Base-by-base conservation (phyloP, 2,888 invertebrate genomes). In the Temnothorax ravouxi region DNA sequence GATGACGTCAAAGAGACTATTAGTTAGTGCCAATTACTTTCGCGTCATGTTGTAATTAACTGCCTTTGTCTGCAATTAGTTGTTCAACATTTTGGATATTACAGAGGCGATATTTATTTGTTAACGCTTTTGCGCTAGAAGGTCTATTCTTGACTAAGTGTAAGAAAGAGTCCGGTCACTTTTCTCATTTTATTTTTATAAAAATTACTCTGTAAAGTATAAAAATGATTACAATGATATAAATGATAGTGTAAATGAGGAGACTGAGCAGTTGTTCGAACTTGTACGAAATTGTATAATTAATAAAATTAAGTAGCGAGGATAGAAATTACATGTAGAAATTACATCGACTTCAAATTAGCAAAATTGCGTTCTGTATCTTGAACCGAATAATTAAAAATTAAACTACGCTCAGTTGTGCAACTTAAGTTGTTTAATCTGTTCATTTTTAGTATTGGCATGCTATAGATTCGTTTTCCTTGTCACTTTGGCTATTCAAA, bases 1-100 rank as follows among this genome's bases (percentile, higher is more conserved):
- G 18, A 11, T 75, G 29, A 47, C 84, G 54, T 50, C 71, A 75
- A 67, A 79, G 56, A n/a, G 52, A 64, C 47, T 74, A 69, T 86
- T 64, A 74, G 59, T 79, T 71, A 61, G 3, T 38, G 8, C 15
- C 79, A 79, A 59, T 79, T 79, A 61, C 25, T 50, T 71, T 79
- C 47, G 34, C 59, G 38, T 59, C 54, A 15, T 29, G 54, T 67
- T 44, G 29, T 66, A 66, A 69, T 79, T 29, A 56, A 61, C 6
- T 44, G 34, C 11, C 47, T 71, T 79, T 59, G 59, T 47, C 56
- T 44, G 56, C 34, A 71, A 71, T 59, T 71, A 77, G n/a, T 67
- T 29, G 11, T n/a, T 13, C 29, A 29, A 59, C 11, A 44, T 67
- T 79, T 67, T 52, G 13, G 11, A 64, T 18, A 41, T 44, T 15